Conservation (phyloP, 2,797 vertebrate species). For the Spea hammondii region DNA sequence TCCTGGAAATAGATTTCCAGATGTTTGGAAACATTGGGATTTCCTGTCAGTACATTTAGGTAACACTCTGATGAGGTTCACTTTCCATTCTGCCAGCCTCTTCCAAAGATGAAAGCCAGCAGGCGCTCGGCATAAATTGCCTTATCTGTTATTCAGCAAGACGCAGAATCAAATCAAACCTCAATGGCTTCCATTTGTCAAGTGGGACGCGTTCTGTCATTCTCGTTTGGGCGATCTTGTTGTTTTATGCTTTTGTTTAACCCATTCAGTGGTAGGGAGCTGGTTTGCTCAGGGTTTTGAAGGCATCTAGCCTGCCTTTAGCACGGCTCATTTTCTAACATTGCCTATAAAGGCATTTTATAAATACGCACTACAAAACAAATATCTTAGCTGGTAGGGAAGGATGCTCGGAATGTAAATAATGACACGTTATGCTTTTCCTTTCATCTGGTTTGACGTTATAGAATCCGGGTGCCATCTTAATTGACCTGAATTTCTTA, state of each 20-base stretch:
- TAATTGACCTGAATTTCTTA: too few species aligned
- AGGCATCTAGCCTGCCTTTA: too few species aligned
- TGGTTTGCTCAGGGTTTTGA: too few species aligned
- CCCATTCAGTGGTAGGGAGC: too few species aligned
- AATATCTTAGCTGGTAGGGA: too few species aligned
- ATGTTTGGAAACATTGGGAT: constrained; percentile 72
- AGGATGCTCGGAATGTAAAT: too few species aligned
- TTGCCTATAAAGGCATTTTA: too few species aligned
- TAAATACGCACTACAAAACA: too few species aligned
- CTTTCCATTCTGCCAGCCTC: constrained; percentile 69
- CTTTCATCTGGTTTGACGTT: too few species aligned
- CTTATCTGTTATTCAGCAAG: constrained; percentile 63
- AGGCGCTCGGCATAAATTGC: constrained; percentile 62
- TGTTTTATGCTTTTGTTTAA: neutral
- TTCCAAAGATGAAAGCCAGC: constrained; percentile 65
- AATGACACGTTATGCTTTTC: too few species aligned
- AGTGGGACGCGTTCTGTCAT: neutral
- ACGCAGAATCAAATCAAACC: constrained; percentile 62
- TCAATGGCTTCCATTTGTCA: constrained; percentile 58
- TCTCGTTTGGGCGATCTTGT: neutral
- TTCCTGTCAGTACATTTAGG: constrained; percentile 71
- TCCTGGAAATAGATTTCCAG: constrained; percentile 66
- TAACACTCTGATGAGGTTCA: constrained; percentile 69
- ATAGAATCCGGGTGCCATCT: too few species aligned
- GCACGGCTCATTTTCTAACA: too few species aligned